These are phyloP conservation scores for Neogale vison DNA, from an alignment of 2,113 vertebrate genomes.

Conservation along the genomic window DNA sequence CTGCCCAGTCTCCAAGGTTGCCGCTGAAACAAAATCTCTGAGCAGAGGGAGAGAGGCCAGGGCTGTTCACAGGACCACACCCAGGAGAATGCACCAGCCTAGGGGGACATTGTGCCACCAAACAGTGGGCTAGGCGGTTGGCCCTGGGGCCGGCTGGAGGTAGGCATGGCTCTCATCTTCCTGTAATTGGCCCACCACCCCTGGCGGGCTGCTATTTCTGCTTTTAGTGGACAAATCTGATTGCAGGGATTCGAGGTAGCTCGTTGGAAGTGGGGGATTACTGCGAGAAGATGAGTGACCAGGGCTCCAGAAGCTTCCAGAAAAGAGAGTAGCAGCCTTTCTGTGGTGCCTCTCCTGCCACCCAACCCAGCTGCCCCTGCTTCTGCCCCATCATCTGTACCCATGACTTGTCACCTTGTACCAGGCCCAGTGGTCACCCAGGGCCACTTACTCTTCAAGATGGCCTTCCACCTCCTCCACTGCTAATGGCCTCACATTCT, in stretches of 20 bases:
- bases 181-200: neutral
- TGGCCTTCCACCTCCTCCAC: neutral
- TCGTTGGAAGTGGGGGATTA: neutral
- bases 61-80: neutral
- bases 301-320: neutral
- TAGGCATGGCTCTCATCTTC: neutral
- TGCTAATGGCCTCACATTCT: neutral
- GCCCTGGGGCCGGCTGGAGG: neutral
- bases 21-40: neutral
- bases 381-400: neutral
- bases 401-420: neutral
- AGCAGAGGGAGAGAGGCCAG: neutral
- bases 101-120: neutral
- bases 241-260: neutral
- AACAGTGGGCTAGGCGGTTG: accelerated
- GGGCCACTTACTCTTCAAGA: neutral
- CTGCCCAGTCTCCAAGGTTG: neutral
- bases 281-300: neutral
- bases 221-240: neutral
- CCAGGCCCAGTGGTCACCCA: neutral
- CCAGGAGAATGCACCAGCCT: neutral
- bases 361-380: neutral
- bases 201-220: neutral
- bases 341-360: neutral
- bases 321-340: neutral